phyloP scores from a whole-genome alignment of 2,113 vertebrate genomes.

The Natator depressus region DNA sequence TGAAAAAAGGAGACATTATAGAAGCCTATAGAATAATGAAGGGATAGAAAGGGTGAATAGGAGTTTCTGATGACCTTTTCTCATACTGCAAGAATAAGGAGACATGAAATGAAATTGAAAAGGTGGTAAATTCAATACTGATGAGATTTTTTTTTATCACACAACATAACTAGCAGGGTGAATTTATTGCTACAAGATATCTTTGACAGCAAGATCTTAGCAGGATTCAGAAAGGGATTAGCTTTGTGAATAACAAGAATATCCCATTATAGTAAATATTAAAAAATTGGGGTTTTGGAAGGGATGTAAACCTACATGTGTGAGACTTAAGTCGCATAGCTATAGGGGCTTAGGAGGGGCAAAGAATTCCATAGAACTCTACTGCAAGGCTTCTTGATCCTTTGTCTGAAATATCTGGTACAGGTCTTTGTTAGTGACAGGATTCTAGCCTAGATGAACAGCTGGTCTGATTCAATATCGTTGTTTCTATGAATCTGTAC shows the following conservation, averaged over 20 bases:
- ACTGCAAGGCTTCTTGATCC: not conserved
- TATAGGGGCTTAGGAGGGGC: accelerated
- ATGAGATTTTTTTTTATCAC: not conserved
- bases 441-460: not conserved
- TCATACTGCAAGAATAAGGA: not conserved
- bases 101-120: not conserved
- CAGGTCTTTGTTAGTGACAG: not conserved
- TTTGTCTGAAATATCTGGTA: not conserved
- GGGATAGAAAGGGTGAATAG: not conserved
- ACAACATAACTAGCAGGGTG: not conserved
- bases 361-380: not conserved
- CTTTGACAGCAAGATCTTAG: not conserved
- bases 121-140: not conserved
- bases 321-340: not conserved
- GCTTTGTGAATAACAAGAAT: not conserved
- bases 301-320: not conserved
- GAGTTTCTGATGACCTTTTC: not conserved
- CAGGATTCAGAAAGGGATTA: slow-evolving; percentile 20
- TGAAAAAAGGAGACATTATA: not conserved
- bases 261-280: not conserved
- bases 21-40: not conserved
- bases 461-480: not conserved
- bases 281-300: not conserved
- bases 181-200: not conserved
- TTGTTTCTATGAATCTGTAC: accelerated